phyloP scores from a whole-genome alignment of 1,140 invertebrate genomes.

The Monomorium pharaonis region DNA sequence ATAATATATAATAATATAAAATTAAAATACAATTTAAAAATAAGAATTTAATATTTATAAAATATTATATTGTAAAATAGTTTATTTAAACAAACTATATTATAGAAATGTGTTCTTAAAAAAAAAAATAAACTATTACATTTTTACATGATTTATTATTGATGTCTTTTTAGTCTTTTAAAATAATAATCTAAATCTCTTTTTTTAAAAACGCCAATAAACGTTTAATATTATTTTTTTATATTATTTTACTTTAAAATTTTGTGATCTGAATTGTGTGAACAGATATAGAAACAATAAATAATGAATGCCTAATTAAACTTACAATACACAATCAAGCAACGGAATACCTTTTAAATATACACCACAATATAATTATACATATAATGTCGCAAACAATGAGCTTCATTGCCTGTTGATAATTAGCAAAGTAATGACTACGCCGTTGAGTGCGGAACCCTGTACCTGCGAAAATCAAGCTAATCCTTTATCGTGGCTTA shows the following conservation, averaged over 20 bases:
- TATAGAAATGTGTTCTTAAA: no score
- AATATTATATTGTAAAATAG: no score
- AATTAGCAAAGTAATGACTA: conserved; percentile 63
- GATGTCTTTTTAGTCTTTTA: not conserved
- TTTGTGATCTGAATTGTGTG: not conserved
- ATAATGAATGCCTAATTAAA: conserved; percentile 8
- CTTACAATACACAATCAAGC: not conserved
- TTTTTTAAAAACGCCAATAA: not conserved
- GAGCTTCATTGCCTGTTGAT: conserved; percentile 45
- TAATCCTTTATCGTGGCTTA: conserved; percentile 55
- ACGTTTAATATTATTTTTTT: no score
- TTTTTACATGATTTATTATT: not conserved
- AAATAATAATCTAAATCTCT: not conserved
- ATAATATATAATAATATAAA: no score
- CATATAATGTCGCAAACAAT: conserved; percentile 47
- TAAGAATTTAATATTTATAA: no score
- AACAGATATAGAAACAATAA: conserved; percentile 3
- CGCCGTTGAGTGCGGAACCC: conserved; percentile 67
- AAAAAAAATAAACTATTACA: no score
- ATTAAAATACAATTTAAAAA: no score
- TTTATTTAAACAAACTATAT: no score
- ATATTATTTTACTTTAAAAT: not conserved
- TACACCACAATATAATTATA: conserved; percentile 34
- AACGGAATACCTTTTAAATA: conserved; percentile 25
- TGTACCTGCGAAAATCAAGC: conserved; percentile 65